A percentile compares a stretch with the other conserved stretches of the same genome.
Conservation (phyloP, 2,113 vertebrate genomes). For the Caranx ignobilis region DNA sequence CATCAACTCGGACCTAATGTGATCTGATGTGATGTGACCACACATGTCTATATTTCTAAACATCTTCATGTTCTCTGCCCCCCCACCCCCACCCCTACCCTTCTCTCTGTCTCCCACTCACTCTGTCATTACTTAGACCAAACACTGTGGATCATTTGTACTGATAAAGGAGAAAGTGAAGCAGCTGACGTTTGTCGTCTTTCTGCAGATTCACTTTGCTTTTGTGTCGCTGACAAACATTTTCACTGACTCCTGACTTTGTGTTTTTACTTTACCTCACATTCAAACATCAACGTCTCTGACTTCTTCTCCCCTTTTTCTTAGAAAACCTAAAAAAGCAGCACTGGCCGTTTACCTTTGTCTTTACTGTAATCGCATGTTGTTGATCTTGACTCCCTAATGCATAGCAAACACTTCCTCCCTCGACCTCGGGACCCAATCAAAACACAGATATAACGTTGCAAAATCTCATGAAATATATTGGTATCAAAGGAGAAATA, state of each 20-base stretch:
- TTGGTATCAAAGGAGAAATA: slow-evolving; percentile 35
- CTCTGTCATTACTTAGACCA: not conserved
- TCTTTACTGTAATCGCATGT: slow-evolving; percentile 13
- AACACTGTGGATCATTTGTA: not conserved
- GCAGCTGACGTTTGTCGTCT: not conserved
- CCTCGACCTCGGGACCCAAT: not conserved
- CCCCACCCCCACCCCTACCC: no score
- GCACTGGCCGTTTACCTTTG: not conserved
- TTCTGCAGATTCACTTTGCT: not conserved
- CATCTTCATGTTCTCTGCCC: not conserved
- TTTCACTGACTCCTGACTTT: not conserved
- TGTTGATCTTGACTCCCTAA: slow-evolving; percentile 30
- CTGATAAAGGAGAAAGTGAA: not conserved
- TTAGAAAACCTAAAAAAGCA: not conserved
- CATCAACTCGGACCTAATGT: not conserved
- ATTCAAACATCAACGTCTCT: not conserved
- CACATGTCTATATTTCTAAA: slow-evolving; percentile 10
- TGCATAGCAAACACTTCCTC: slow-evolving; percentile 11
- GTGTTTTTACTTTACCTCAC: accelerated
- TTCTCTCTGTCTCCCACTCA: not conserved
- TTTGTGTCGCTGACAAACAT: not conserved
- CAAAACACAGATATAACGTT: slow-evolving; percentile 18
- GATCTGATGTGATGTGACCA: slow-evolving; percentile 38
- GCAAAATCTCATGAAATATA: slow-evolving; percentile 38
- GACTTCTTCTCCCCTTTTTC: no score